A percentile compares a stretch with the other conserved stretches of the same genome.
Conservation (phyloP, 1,140 invertebrate species). For the Cydia pomonella region DNA sequence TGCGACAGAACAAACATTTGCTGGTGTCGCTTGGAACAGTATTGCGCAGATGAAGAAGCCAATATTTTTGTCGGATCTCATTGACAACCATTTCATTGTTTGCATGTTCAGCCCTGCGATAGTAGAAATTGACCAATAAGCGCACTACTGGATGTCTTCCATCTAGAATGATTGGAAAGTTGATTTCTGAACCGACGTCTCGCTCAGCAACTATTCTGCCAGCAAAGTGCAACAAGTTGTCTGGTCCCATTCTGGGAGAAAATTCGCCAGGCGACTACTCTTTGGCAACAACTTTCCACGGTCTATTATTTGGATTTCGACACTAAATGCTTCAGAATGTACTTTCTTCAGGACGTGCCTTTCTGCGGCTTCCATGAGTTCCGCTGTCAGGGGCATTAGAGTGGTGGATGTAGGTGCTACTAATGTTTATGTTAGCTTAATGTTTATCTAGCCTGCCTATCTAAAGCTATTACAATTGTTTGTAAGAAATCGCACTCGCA, state of each 20-base stretch:
- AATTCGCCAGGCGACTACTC: not conserved
- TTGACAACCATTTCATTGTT: slow-evolving; percentile 17
- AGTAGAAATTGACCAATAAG: no score
- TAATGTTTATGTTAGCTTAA: no score
- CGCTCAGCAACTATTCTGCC: no score
- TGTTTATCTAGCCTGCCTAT: no score
- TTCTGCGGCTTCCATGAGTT: slow-evolving; percentile 20
- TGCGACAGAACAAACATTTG: slow-evolving; percentile 6
- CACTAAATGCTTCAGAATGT: not conserved
- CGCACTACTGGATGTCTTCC: no score
- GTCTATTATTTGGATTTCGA: not conserved
- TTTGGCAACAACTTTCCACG: not conserved
- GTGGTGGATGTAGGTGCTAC: slow-evolving; percentile 18
- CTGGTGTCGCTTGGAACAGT: not conserved
- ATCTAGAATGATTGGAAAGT: no score
- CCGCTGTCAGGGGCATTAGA: not conserved
- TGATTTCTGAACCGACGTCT: no score
- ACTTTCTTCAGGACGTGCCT: not conserved
- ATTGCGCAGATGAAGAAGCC: slow-evolving; percentile 1
- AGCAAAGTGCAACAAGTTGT: no score
- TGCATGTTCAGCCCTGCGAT: not conserved
- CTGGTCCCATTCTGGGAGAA: not conserved
- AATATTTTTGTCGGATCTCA: slow-evolving; percentile 26
- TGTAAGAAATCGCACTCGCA: no score
- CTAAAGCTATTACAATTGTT: no score